Conservation (phyloP, 2,797 vertebrate species). For the Hapalemur alaotrensis region DNA sequence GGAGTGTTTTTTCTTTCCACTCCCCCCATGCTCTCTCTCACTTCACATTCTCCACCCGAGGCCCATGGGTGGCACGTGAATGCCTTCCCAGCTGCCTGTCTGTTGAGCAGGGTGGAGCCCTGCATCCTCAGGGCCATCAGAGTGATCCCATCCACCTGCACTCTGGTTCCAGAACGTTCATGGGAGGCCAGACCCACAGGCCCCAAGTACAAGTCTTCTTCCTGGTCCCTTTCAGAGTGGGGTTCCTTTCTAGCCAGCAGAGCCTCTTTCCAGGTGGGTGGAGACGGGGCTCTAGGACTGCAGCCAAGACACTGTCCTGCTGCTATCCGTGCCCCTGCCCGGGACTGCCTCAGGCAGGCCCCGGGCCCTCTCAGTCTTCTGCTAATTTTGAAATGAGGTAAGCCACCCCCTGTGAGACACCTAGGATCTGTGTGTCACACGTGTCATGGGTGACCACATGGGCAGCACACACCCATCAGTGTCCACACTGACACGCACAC, state of each 20-base stretch:
- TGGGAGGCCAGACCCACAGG: neutral
- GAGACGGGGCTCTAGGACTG: neutral
- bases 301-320: neutral
- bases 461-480: neutral
- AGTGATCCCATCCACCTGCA: neutral
- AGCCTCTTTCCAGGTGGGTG: neutral
- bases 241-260: neutral
- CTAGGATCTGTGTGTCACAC: neutral
- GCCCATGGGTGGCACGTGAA: neutral
- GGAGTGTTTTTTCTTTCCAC: neutral
- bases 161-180: neutral
- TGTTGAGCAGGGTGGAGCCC: neutral
- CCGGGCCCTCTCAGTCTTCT: neutral
- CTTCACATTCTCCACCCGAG: neutral
- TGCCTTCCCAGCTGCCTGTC: neutral
- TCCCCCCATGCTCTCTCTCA: neutral
- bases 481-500: neutral
- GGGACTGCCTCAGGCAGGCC: neutral
- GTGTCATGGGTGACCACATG: neutral
- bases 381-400: neutral
- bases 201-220: neutral
- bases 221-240: neutral
- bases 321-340: neutral
- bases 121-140: neutral
- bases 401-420: neutral